A percentile compares a stretch with the other conserved stretches of the same genome.
These are phyloP conservation scores for Empidonax traillii DNA, from an alignment of 2,113 vertebrate species.

Conservation along the genomic window DNA sequence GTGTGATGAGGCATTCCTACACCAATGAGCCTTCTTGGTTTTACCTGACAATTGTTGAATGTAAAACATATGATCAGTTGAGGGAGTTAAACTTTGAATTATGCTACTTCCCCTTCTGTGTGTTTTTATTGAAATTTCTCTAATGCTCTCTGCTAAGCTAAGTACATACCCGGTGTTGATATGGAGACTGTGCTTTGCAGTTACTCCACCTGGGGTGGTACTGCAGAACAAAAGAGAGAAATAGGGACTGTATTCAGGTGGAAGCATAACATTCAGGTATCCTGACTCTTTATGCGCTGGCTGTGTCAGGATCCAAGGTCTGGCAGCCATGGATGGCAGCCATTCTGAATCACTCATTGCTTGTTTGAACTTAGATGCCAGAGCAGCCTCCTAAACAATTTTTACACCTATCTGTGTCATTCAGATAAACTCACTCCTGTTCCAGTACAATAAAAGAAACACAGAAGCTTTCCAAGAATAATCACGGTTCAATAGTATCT, in stretches of 20 bases:
- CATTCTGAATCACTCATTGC: background rate
- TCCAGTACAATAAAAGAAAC: slow-evolving; percentile 12
- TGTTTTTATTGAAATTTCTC: background rate
- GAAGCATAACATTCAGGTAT: background rate
- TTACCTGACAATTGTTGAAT: background rate
- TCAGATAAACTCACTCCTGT: slow-evolving; percentile 47
- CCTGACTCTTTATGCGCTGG: background rate
- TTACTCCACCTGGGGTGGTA: background rate
- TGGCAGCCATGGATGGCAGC: background rate
- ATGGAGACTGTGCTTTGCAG: background rate
- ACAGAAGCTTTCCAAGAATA: slow-evolving; percentile 41
- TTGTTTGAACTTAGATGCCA: slow-evolving; percentile 15
- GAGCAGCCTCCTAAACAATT: slow-evolving; percentile 3
- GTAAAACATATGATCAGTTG: background rate
- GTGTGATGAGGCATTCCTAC: background rate
- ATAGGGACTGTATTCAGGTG: background rate
- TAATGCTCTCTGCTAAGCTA: background rate
- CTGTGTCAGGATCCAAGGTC: background rate
- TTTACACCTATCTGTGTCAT: slow-evolving; percentile 26
- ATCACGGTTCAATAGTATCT: background rate
- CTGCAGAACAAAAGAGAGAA: background rate
- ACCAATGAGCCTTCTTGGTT: background rate
- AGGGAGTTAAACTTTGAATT: background rate
- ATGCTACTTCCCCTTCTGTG: background rate
- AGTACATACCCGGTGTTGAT: rapidly evolving